Percentiles rank a stretch among this genome's conserved stretches.
These are phyloP conservation scores for Staurois parvus DNA, from an alignment of 2,797 vertebrate species.

Conservation along the genomic window DNA sequence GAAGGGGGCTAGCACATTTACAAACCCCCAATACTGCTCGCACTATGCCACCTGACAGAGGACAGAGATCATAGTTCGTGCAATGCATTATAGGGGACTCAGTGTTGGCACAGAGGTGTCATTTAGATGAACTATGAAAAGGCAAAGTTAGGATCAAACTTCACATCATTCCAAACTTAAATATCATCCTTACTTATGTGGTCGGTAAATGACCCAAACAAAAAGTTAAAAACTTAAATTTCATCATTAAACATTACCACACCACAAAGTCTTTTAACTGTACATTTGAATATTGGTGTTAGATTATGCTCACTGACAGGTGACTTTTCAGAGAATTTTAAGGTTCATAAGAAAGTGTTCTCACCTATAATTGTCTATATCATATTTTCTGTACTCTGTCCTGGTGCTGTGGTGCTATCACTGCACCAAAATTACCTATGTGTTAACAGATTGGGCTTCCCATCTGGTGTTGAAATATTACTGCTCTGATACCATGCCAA, in stretches of 20 bases:
- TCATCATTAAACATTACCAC: background rate
- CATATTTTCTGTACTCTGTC: constrained; percentile 18
- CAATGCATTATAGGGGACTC: no score
- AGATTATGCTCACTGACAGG: background rate
- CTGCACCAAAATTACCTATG: constrained; percentile 11
- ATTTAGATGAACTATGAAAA: no score
- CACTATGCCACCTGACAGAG: no score
- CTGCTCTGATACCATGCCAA: constrained; percentile 41
- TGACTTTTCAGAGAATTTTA: background rate
- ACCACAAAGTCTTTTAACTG: background rate
- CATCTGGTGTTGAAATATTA: constrained; percentile 46
- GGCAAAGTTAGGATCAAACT: no score
- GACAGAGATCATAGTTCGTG: no score
- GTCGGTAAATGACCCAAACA: constrained; percentile 4
- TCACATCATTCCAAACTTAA: no score
- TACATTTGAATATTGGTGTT: background rate
- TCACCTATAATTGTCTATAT: constrained; percentile 1
- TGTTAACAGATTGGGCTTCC: constrained; percentile 38
- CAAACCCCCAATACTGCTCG: no score
- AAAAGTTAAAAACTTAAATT: background rate
- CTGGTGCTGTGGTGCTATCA: background rate
- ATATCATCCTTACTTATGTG: background rate
- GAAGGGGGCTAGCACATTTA: no score
- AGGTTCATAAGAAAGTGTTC: background rate
- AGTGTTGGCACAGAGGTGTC: no score